Evolutionary conservation across 2,113 vertebrate genomes (phyloP).

Genomic region (Mastomys natalensis): DNA sequence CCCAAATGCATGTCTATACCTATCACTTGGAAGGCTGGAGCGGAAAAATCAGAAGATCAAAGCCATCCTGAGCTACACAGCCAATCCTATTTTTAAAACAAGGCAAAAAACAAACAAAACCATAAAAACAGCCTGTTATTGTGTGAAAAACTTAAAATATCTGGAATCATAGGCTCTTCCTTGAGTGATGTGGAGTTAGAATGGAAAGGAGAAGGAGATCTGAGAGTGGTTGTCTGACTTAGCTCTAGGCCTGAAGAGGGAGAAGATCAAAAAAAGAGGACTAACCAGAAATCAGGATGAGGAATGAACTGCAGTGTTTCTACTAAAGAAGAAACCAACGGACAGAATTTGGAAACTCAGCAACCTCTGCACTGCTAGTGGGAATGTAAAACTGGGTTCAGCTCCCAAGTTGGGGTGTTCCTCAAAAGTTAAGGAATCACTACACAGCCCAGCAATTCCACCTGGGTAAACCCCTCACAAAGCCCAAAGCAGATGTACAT

Average conservation of each 20-base stretch:
- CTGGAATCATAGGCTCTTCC: not conserved
- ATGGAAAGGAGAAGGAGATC: not conserved
- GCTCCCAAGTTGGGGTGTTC: not conserved
- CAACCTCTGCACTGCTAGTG: not conserved
- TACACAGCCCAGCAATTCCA: not conserved
- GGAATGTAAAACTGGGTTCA: not conserved
- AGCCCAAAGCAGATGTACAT: not conserved
- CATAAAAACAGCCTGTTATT: not conserved
- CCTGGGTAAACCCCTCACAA: not conserved
- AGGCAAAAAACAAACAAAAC: not conserved
- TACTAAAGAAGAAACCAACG: not conserved
- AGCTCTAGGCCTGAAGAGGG: not conserved
- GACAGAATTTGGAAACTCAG: not conserved
- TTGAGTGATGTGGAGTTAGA: not conserved
- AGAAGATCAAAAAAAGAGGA: not conserved
- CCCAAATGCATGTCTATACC: not conserved
- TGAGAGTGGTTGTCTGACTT: not conserved
- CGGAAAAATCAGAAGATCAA: not conserved
- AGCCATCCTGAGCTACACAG: not conserved
- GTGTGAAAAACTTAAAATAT: not conserved
- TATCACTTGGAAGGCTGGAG: not conserved
- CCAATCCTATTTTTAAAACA: not conserved
- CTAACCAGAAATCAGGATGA: conserved; percentile 1
- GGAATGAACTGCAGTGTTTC: not conserved
- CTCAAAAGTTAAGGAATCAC: conserved; percentile 20